These are phyloP conservation scores for Peromyscus aztecus DNA, from an alignment of 2,797 vertebrate species.

Conservation along the genomic window DNA sequence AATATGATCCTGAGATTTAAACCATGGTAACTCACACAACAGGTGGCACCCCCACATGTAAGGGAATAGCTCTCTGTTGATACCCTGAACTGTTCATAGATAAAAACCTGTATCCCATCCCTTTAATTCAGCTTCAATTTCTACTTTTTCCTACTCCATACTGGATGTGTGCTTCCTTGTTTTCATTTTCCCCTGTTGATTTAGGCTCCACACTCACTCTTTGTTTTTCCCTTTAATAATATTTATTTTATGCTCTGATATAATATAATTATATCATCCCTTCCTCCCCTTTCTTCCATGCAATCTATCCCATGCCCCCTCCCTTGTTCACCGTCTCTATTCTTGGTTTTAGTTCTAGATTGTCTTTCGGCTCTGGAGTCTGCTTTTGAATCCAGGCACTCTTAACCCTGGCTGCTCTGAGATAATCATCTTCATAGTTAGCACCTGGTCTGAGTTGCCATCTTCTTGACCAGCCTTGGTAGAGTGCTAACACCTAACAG, in stretches of 20 bases:
- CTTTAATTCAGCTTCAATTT: background rate
- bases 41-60: background rate
- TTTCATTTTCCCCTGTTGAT: background rate
- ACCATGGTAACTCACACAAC: rapidly evolving
- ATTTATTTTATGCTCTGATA: background rate
- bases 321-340: background rate
- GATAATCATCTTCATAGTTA: background rate
- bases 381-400: background rate
- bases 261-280: background rate
- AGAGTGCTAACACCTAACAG: no score
- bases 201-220: background rate
- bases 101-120: background rate
- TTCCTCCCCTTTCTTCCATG: background rate
- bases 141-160: background rate
- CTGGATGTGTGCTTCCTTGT: background rate
- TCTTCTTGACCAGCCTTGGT: background rate
- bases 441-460: background rate
- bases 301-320: background rate
- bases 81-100: background rate
- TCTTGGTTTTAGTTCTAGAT: background rate
- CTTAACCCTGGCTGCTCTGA: background rate
- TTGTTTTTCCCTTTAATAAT: background rate
- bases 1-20: background rate
- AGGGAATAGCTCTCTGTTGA: background rate
- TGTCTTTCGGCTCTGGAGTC: background rate